Evolutionary conservation across 1,140 invertebrate genomes (phyloP).

Genomic region (Sitobion miscanthi): DNA sequence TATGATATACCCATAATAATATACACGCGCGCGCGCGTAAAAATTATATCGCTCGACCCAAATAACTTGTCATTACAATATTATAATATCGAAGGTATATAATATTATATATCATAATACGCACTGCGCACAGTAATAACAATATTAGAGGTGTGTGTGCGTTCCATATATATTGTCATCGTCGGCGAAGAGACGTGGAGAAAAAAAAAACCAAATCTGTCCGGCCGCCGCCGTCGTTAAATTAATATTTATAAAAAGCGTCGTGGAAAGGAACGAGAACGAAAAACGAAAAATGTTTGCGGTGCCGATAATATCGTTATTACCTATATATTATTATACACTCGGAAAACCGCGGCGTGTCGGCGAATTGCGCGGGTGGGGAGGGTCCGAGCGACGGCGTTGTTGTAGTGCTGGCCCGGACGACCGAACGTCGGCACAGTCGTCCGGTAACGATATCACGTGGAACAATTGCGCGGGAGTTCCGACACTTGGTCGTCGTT

Average conservation of each 20-base stretch:
- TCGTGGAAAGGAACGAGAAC: background rate
- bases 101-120: background rate
- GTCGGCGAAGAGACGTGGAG: background rate
- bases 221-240: background rate
- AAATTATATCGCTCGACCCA: slow-evolving; percentile 27
- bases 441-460: slow-evolving; percentile 45
- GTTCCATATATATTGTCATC: background rate
- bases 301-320: background rate
- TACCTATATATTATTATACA: background rate
- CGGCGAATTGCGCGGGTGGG: slow-evolving; percentile 8
- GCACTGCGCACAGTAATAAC: background rate
- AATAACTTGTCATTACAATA: slow-evolving; percentile 16
- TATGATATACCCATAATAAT: background rate
- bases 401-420: background rate
- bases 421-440: background rate
- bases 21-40: background rate
- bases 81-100: background rate
- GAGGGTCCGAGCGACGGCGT: background rate
- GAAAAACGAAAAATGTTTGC: background rate
- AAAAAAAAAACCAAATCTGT: background rate
- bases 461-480: slow-evolving; percentile 46
- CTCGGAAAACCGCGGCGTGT: background rate
- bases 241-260: background rate
- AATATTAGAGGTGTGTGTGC: no score
- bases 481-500: background rate